These are phyloP conservation scores for Sceloporus undulatus DNA, from an alignment of 2,113 vertebrate genomes.

Conservation along the genomic window DNA sequence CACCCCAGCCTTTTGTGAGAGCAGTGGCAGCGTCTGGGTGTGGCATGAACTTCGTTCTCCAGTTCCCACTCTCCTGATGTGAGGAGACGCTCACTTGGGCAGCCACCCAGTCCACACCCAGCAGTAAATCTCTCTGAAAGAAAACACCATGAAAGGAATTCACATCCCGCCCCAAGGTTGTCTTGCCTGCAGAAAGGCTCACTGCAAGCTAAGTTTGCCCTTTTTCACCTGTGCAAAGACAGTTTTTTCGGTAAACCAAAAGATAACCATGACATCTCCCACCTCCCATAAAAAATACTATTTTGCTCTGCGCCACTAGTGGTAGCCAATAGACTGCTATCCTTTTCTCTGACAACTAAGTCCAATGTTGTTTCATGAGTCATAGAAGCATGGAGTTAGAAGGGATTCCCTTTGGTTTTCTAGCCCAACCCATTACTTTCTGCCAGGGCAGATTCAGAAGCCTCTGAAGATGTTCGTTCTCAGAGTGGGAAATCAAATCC, in stretches of 20 bases:
- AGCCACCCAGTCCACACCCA: conserved; percentile 16
- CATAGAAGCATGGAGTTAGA: not conserved
- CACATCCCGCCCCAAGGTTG: conserved; percentile 17
- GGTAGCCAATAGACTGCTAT: not conserved
- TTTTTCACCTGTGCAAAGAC: not conserved
- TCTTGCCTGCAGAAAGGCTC: conserved; percentile 16
- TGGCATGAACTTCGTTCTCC: conserved; percentile 15
- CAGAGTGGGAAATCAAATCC: not conserved
- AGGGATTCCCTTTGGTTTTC: conserved; percentile 1
- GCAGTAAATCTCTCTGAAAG: conserved; percentile 40
- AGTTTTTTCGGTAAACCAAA: not conserved
- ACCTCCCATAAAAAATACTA: not conserved
- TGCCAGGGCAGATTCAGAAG: not conserved
- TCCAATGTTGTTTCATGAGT: not conserved
- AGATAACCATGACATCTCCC: no score
- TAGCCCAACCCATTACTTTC: not conserved
- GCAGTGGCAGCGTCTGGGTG: conserved; percentile 25
- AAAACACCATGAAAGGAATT: conserved; percentile 41
- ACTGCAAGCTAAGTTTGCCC: not conserved
- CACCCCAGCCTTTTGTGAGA: conserved; percentile 10
- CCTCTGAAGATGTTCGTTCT: not conserved
- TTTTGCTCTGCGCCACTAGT: not conserved
- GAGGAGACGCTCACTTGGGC: conserved; percentile 26
- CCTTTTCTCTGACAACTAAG: not conserved
- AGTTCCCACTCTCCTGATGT: conserved; percentile 41